These are phyloP conservation scores for Ochotona curzoniae DNA, from an alignment of 2,113 vertebrate species.

Conservation along the genomic window DNA sequence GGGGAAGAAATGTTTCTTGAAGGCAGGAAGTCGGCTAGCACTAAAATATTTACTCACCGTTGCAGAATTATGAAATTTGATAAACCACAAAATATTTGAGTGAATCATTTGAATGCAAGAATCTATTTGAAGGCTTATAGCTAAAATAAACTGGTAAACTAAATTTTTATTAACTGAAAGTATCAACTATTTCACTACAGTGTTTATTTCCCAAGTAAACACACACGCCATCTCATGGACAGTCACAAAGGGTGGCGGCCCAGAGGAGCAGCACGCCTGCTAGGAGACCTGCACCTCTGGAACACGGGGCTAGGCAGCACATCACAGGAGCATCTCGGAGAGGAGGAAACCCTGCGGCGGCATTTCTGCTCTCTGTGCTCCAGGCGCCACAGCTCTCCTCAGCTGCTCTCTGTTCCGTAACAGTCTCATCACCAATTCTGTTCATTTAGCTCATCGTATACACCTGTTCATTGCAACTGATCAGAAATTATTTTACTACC, in stretches of 20 bases:
- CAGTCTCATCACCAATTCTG: neutral
- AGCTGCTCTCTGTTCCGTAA: neutral
- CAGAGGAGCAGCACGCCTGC: neutral
- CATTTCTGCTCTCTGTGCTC: neutral
- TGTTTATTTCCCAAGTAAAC: slow-evolving; percentile 30
- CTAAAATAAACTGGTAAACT: slow-evolving; percentile 23
- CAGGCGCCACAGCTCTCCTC: neutral
- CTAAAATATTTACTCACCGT: neutral
- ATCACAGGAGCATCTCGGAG: neutral
- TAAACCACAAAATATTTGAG: slow-evolving; percentile 6
- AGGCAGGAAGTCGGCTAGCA: neutral
- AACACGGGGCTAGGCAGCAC: neutral
- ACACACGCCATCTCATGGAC: neutral
- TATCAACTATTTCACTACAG: slow-evolving; percentile 10
- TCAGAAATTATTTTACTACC: neutral
- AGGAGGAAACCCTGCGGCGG: neutral
- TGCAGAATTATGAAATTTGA: neutral
- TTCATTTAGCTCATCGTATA: neutral
- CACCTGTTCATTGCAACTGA: neutral
- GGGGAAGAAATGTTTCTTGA: neutral
- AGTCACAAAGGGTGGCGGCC: neutral
- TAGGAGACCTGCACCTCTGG: slow-evolving; percentile 1
- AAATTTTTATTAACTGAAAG: slow-evolving; percentile 16
- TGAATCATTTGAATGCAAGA: neutral
- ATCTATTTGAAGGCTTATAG: neutral